A percentile compares a stretch with the other conserved stretches of the same genome.
phyloP scores from a whole-genome alignment of 2,113 vertebrate genomes.

The Pachycephala philippinensis region DNA sequence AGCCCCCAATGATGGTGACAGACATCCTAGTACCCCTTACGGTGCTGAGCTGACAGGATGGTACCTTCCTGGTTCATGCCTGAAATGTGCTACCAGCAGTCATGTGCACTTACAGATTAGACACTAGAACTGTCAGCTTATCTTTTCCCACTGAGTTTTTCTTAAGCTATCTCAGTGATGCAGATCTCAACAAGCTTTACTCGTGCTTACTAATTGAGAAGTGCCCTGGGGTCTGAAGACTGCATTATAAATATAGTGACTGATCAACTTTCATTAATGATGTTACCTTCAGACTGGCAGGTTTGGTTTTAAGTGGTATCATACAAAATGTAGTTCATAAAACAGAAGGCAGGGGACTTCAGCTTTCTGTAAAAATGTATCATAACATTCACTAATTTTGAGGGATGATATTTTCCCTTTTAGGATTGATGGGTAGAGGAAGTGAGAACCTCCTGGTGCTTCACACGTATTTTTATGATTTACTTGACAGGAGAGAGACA shows the following conservation, averaged over 20 bases:
- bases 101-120: background rate
- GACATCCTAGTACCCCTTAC: background rate
- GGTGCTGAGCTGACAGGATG: background rate
- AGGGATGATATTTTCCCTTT: background rate
- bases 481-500: background rate
- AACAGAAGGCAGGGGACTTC: background rate
- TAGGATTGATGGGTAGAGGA: background rate
- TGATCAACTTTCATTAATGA: background rate
- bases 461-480: background rate
- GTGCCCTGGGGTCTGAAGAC: background rate
- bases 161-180: background rate
- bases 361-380: background rate
- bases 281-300: background rate
- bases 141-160: background rate
- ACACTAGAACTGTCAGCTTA: background rate
- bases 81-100: background rate
- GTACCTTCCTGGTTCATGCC: background rate
- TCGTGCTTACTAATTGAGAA: background rate
- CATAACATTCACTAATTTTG: background rate
- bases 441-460: background rate
- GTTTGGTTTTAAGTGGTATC: background rate
- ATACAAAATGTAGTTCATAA: background rate
- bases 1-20: background rate
- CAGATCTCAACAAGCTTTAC: background rate
- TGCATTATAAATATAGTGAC: background rate